Evolutionary conservation across 2,113 vertebrate genomes (phyloP), one percentile per base, ranked within the genome.

Genomic region (Rhinopithecus roxellana): DNA sequence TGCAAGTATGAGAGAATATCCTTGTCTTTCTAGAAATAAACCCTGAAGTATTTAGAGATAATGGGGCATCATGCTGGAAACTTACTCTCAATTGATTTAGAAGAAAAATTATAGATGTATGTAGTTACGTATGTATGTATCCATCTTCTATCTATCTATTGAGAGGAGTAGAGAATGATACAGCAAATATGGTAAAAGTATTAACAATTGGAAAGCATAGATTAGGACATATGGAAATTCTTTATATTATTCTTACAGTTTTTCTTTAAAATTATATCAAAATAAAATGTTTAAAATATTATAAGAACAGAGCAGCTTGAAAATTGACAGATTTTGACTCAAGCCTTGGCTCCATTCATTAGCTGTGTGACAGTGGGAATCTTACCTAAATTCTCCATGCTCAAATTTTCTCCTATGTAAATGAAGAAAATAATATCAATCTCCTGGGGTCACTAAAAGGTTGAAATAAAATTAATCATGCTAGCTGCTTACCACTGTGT

Each of bases 351-450:
- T 89, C 50, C 32, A 38, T 11, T 93, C n/a, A 78, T 89, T 64
- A 85, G 55, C 40, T 55, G 20, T 50, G 11, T 52, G 43, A 93
- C 25, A 80, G 4, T 86, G 27, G 86, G 52, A 95, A 95, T 18
- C 16, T 85, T 88, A 85, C 16, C 40, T 90, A 95, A 92, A 88
- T 86, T 90, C 61, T 87, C 27, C 43, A 89, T 27, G 55, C 3
- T 93, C 61, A 90, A 69, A 50, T 92, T 96, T 94, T 95, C 48
- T 87, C 57, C 72, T 57, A 12, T 40, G 40, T 84, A 95, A 96
- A 50, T 84, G 48, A 45, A 93, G 23, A 6, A 94, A 87, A 95
- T 50, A 48, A 30, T 59, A 84, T 82, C 17, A 91, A 91, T 91
- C 25, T 85, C 38, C 48, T 81, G 9, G 59, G 17, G 38, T 85